phyloP scores from a whole-genome alignment of 2,797 vertebrate genomes.

The Manis javanica region DNA sequence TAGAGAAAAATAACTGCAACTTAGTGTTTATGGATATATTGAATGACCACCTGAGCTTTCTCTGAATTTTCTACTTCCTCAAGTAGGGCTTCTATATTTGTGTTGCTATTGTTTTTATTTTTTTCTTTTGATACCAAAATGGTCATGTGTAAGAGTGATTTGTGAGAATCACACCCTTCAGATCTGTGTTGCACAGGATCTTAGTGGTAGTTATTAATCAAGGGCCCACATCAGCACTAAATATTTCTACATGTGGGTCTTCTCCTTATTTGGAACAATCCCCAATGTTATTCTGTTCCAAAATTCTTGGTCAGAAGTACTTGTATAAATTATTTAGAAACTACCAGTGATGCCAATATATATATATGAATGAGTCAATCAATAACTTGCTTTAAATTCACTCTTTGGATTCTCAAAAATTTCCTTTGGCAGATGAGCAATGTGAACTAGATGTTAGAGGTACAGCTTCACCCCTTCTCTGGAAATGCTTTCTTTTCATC shows the following conservation, averaged over 20 bases:
- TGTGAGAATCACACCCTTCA: background rate
- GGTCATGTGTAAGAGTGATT: background rate
- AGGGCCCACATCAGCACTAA: background rate
- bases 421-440: background rate
- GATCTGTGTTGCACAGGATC: background rate
- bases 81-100: background rate
- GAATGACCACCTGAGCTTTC: background rate
- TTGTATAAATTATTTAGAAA: background rate
- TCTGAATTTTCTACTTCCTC: background rate
- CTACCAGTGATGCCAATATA: background rate
- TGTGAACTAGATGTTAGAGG: background rate
- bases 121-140: background rate
- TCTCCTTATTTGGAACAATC: background rate
- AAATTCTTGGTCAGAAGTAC: background rate
- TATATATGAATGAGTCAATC: background rate
- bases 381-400: background rate
- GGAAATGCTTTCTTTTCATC: background rate
- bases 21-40: background rate
- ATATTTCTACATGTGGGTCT: accelerated
- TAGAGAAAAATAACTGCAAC: background rate
- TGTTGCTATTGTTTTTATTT: background rate
- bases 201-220: background rate
- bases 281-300: background rate
- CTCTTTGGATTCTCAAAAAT: background rate
- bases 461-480: background rate